Percentiles rank a stretch among this genome's conserved stretches.
Conservation (phyloP, 2,113 vertebrate genomes). For the Chlorodrepanis virens region DNA sequence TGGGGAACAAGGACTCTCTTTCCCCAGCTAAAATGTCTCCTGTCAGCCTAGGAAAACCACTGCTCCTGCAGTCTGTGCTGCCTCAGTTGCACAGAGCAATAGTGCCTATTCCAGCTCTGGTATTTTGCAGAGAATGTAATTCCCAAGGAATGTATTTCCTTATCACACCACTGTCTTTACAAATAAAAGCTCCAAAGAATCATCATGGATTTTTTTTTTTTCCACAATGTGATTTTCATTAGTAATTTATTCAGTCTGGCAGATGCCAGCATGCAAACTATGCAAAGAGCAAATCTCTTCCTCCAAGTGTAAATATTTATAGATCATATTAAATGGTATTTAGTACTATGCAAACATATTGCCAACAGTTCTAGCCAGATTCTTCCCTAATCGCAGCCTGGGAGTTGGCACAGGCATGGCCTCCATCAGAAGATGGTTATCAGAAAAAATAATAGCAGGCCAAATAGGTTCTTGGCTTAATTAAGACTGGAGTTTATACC, state of each 20-base stretch:
- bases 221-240: background rate
- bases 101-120: background rate
- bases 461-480: background rate
- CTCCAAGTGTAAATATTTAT: slow-evolving; percentile 51
- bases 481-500: background rate
- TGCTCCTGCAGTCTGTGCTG: background rate
- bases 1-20: background rate
- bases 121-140: background rate
- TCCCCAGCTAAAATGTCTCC: background rate
- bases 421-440: background rate
- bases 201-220: background rate
- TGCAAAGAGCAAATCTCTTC: slow-evolving; percentile 35
- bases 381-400: slow-evolving; percentile 3
- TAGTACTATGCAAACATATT: slow-evolving; percentile 44
- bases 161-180: background rate
- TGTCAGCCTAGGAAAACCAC: background rate
- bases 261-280: slow-evolving; percentile 41
- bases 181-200: background rate
- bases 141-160: background rate
- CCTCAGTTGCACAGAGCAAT: background rate
- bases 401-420: slow-evolving; percentile 18
- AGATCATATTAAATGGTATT: slow-evolving; percentile 36
- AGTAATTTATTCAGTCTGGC: slow-evolving; percentile 28
- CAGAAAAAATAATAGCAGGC: background rate
- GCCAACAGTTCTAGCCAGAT: slow-evolving; percentile 20